Evolutionary conservation across 2,888 invertebrate genomes (phyloP), one percentile per base, ranked within the genome.

Genomic region (Ennomos quercinarius): DNA sequence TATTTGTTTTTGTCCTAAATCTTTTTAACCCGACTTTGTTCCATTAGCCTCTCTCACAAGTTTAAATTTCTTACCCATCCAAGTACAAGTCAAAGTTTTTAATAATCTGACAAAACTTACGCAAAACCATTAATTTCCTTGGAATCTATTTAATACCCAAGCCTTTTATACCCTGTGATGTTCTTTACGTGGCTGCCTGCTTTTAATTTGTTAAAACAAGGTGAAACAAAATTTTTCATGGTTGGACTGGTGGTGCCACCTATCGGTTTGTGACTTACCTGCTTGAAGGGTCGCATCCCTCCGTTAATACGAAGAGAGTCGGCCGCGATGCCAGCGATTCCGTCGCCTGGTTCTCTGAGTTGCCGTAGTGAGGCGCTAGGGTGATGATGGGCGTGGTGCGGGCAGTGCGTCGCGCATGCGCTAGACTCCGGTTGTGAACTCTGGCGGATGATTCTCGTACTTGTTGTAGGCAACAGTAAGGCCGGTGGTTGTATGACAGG

Each of bases 221-320:
- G 37, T 45, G 34, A 50, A 45, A 50, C n/a, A 5, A 35, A 43
- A 36, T 11, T 10, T 40, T 36, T 41, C 51, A 60, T 61, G 56
- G 54, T 55, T 6, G 52, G 54, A 60, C 47, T 17, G 71, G 70
- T 77, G 74, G 76, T 86, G 89, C 89, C 90, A 90, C 81, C 92
- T 91, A 83, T 60, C 64, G 72, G 73, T 58, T 57, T 51, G 50
- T 50, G 68, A 82, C 93, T 90, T 94, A 98, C 98, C 96, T 98
- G 98, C 91, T 97, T 98, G 93, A 99, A 98, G 84, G 98, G 98
- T 74, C 98, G 95, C 95, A 99, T 97, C 78, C 98, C 98, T 68
- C 99, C 99, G 93, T 98, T 99, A 91, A 99, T 98, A 79, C 98
- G 94, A 74, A 99, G 94, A 59, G 98, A 98, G 91, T 99, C 99